Conservation (phyloP, 2,888 invertebrate species). For the Dascillus cervinus region DNA sequence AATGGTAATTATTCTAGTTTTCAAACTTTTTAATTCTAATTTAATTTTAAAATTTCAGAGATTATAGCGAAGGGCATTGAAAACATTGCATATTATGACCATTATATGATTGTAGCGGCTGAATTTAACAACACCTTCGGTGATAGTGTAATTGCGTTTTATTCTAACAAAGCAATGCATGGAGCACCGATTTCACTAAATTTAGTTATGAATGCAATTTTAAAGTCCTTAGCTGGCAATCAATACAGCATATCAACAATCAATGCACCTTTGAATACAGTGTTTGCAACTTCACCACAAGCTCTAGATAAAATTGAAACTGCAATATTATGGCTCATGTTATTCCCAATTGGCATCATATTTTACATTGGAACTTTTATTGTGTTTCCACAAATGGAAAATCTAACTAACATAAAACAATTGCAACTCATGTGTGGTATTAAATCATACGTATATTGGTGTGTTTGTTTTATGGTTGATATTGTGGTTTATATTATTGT, state of each 20-base stretch:
- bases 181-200: conserved; percentile 48
- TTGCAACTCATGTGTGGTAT: conserved; percentile 62
- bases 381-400: conserved; percentile 57
- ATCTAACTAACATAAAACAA: conserved; percentile 53
- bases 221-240: conserved; percentile 32
- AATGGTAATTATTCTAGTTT: conserved; percentile 16
- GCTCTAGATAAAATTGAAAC: too few relatives aligned
- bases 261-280: too few relatives aligned
- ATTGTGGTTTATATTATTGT: too few relatives aligned
- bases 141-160: conserved; percentile 33
- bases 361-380: conserved; percentile 48
- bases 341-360: too few relatives aligned
- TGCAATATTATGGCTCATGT: too few relatives aligned
- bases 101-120: conserved; percentile 43
- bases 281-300: too few relatives aligned
- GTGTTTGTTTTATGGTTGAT: too few relatives aligned
- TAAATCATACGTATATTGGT: conserved; percentile 56
- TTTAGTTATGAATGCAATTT: conserved; percentile 43
- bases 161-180: conserved; percentile 45
- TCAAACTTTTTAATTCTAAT: not conserved
- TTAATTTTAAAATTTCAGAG: conserved; percentile 28
- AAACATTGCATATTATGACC: conserved; percentile 42
- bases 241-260: too few relatives aligned
- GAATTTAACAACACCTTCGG: conserved; percentile 36
- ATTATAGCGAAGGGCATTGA: conserved; percentile 36